Evolutionary conservation across 2,113 vertebrate genomes (phyloP), one percentile per base, ranked within the genome.

Genomic region (Mungos mungo): DNA sequence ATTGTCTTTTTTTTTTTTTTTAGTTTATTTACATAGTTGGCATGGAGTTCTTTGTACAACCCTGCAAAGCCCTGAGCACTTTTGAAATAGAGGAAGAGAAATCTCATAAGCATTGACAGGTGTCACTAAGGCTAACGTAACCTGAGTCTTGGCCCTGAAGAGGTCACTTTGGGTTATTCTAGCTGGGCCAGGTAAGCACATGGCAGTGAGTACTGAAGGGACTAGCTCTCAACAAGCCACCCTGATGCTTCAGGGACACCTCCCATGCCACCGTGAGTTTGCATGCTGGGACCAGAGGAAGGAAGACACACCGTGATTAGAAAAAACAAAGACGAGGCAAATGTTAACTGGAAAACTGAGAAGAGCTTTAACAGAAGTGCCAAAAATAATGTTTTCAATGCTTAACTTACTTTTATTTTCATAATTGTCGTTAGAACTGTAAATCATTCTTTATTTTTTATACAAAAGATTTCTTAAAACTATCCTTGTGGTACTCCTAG

Each of bases 41-140:
- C 90, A 63, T 16, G 38, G 81, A 77, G 27, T 60, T 86, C 66
- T 85, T n/a, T 23, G 50, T 38, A 71, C 35, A 93, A 35, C 50
- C 47, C 10, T 86, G 41, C 57, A 86, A 81, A 82, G 85, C 71
- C 88, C 71, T 41, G 45, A 71, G 71, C 57, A 6, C 41, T 95
- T 63, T n/a, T 38, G 80, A 94, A 92, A 96, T 7, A 68, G 5
- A 33, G 29, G 31, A n/a, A 50, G 45, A 66, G 91, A 92, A 90
- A 96, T 25, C 66, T 18, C 60, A 25, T 52, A 84, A 50, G 47
- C 38, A 0, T 82, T 90, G 50, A 92, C 94, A 94, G 85, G 69
- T 93, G 94, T 96, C 88, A 74, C 74, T 31, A 18, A 88, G 84
- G 63, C 80, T 87, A 63, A 92, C 27, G 66, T n/a, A 91, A 74